Base-by-base conservation (phyloP, 2,797 vertebrate genomes). In the Alcedo atthis region DNA sequence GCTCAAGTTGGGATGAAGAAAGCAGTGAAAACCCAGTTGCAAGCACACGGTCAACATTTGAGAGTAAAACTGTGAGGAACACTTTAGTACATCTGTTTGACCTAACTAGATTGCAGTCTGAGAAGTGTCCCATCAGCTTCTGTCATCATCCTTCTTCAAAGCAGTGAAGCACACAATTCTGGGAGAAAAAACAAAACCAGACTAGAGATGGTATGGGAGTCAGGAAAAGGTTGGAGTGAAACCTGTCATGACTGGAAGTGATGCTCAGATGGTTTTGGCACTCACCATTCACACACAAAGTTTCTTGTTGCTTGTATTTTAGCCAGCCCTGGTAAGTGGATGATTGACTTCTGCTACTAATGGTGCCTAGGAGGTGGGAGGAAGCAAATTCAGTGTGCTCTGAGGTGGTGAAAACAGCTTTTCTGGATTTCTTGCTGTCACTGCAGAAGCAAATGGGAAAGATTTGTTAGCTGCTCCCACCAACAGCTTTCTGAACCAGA, bases 51-150 rank as follows among this genome's bases (percentile, higher is more conserved):
- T 48, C 45, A 64, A 55, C 45, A n/a, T 28, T 22, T 30, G 58
- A 80, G 66, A 71, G 45, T 78, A 54, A 67, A 62, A 58, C 32
- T 20, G 18, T 17, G 28, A 49, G 69, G 57, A 96, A 75, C 8
- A 4, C 45, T 76, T 48, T 21, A 15, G 15, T 89, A 45, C 30
- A 32, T 55, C 51, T 71, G 57, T 78, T 90, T 85, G 66, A 75
- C 61, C 11, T 25, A 87, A 81, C 80, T 74, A 86, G 68, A 49
- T 42, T 15, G 42, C 46, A 85, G 62, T n/a, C 49, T 25, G 40
- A 75, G 58, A 89, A 68, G 37, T 93, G 71, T 73, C 77, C 17
- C 71, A 69, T 92, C 79, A 85, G n/a, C 53, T 91, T 94, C 89
- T 71, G 66, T 42, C 69, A 32, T 87, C 69, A 42, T 48, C 67